phyloP scores from a whole-genome alignment of 2,113 vertebrate genomes.

The Bujurquina vittata region DNA sequence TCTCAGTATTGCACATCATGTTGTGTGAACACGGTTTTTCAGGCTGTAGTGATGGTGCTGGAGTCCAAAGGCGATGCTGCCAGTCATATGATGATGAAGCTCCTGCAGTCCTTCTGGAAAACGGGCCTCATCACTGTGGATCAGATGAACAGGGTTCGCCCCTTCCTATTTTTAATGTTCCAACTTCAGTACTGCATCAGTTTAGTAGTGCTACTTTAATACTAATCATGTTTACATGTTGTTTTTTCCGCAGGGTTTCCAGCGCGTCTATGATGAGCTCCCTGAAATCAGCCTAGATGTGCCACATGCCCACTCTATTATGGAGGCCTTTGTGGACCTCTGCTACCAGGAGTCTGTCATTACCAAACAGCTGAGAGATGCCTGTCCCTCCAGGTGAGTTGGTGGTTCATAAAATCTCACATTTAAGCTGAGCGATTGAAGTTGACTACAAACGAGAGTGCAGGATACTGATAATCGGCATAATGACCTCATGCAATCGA shows the following conservation, averaged over 20 bases:
- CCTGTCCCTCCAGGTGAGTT: constrained; percentile 84
- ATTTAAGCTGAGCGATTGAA: too few relatives aligned
- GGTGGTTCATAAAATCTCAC: background rate
- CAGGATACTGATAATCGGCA: too few relatives aligned
- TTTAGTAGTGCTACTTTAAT: background rate
- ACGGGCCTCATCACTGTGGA: constrained; percentile 88
- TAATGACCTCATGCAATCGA: too few relatives aligned
- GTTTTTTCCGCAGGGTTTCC: constrained; percentile 80
- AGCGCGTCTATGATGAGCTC: constrained; percentile 85
- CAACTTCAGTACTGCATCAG: background rate
- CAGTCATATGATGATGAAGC: constrained; percentile 83
- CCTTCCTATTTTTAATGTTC: background rate
- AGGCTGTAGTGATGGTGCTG: constrained; percentile 88
- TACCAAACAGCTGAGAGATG: constrained; percentile 85
- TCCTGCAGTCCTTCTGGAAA: constrained; percentile 87
- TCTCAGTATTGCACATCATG: background rate
- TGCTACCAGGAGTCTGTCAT: constrained; percentile 85
- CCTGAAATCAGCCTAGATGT: constrained; percentile 87
- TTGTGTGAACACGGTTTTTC: background rate
- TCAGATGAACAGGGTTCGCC: constrained; percentile 88
- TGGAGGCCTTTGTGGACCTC: constrained; percentile 87
- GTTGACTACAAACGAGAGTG: too few relatives aligned
- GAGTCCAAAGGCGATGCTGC: constrained; percentile 84
- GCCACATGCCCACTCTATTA: constrained; percentile 83
- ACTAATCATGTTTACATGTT: background rate